These are phyloP conservation scores for Cantharis nigra DNA, from an alignment of 2,888 invertebrate genomes.

Conservation along the genomic window DNA sequence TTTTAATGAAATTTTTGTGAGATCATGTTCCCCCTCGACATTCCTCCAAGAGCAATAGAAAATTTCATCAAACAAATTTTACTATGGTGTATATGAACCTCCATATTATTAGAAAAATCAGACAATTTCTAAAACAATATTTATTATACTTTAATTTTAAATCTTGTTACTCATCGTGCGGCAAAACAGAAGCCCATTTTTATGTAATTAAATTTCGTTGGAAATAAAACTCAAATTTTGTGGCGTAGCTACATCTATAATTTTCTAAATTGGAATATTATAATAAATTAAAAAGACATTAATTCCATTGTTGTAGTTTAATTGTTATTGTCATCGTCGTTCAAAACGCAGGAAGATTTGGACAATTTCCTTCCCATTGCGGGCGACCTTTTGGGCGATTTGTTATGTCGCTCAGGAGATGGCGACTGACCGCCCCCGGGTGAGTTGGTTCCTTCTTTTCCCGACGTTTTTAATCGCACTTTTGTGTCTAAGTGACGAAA, in stretches of 20 bases:
- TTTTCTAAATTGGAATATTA: not conserved
- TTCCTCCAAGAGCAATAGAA: not conserved
- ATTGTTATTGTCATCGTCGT: not conserved
- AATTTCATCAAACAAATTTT: not conserved
- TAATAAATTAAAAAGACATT: not conserved
- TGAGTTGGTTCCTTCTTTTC: conserved; percentile 52
- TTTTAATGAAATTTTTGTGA: not conserved
- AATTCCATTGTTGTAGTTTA: not conserved
- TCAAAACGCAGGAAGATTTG: not conserved
- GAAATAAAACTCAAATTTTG: not conserved
- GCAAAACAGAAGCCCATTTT: not conserved
- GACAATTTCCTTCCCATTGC: conserved; percentile 36
- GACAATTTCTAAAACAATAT: not conserved
- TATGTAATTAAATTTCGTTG: not conserved
- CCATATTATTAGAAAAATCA: not conserved
- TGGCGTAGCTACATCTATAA: not conserved
- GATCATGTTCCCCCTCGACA: not conserved
- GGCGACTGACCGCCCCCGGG: conserved; percentile 68
- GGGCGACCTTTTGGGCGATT: conserved; percentile 61
- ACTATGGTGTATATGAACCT: not conserved
- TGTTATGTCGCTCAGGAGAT: conserved; percentile 66
- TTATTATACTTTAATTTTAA: not conserved
- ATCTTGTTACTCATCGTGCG: not conserved
- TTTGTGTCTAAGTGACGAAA: conserved; percentile 87
- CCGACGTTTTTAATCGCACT: conserved; percentile 72